Evolutionary conservation across 2,797 vertebrate species (phyloP), one percentile per base, ranked within the genome.

Genomic region (Coregonus suidteri): DNA sequence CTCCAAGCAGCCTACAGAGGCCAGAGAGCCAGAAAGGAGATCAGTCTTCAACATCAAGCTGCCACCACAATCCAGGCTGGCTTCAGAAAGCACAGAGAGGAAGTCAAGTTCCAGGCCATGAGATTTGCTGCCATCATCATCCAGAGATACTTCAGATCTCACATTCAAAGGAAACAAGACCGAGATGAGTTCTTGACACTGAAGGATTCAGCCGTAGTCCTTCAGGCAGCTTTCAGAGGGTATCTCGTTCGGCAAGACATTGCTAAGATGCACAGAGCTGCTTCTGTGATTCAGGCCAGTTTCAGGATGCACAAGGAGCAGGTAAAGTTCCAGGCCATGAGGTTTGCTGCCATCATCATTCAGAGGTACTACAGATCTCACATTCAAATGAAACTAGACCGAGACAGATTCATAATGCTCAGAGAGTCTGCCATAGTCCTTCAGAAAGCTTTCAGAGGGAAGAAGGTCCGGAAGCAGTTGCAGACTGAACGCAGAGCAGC

Each of bases 1-100:
- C 74, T 94, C 5, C 94, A 95, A 80, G 89, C 92, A 5, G 79
- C 53, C 0, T 90, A 71, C 78, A 92, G 92, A 85, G 90, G 92
- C 1, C 79, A 76, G 1, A 76, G 35, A 74, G 76, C 84, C 52
- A 90, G 93, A 41, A 84, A 54, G 51, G 76, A 91, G 1, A 64
- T 92, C 0, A 53, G 64, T 37, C 16, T 1, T 4, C 70, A 59
- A 67, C 87, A 89, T 75, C 82, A 70, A 16, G 91, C 92, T 41
- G 89, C 93, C 1, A 86, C 85, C n/a, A 71, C 87, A 20, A 91
- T 94, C 54, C 94, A 95, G 78, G 82, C 93, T 18, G 64, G 56
- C 2, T 94, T 93, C 79, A 93, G 90, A 77, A 91, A 77, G 47
- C 88, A 92, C 81, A 88, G 82, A 67, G 85, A 88, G 64, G 54